phyloP scores from a whole-genome alignment of 23 tunicate species.

The Clavelina lepadiformis region DNA sequence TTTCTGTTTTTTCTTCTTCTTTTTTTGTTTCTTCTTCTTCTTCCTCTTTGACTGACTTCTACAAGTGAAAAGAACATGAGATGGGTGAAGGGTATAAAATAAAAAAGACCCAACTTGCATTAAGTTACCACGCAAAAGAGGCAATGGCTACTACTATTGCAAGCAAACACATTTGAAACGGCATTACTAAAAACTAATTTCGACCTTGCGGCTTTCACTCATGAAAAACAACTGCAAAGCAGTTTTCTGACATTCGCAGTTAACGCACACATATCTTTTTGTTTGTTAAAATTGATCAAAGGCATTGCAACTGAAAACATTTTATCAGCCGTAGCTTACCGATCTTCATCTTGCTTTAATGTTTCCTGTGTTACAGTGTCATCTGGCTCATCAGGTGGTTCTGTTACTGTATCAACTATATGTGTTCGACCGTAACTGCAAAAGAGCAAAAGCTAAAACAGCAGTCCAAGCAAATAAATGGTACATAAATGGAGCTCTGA shows the following conservation, averaged over 20 bases:
- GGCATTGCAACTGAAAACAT: not conserved
- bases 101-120: no score
- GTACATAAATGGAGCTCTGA: no score
- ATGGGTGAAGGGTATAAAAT: no score
- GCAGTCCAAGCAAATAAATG: not conserved
- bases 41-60: no score
- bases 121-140: no score
- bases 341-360: slow-evolving; percentile 23
- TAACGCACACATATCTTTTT: not conserved
- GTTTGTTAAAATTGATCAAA: not conserved
- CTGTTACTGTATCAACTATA: slow-evolving; percentile 74
- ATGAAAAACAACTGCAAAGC: no score
- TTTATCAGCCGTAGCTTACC: slow-evolving; percentile 2
- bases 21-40: slow-evolving; percentile 20
- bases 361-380: slow-evolving; percentile 63
- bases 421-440: slow-evolving; percentile 75
- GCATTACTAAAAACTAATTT: no score
- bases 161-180: no score
- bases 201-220: no score
- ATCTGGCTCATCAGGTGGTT: slow-evolving; percentile 50
- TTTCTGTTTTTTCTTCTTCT: slow-evolving; percentile 22
- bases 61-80: no score
- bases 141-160: no score
- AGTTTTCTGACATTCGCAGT: no score
- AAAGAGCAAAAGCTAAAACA: not conserved